Evolutionary conservation across 2,888 invertebrate species (phyloP).

Genomic region (Priocnemis perturbator): DNA sequence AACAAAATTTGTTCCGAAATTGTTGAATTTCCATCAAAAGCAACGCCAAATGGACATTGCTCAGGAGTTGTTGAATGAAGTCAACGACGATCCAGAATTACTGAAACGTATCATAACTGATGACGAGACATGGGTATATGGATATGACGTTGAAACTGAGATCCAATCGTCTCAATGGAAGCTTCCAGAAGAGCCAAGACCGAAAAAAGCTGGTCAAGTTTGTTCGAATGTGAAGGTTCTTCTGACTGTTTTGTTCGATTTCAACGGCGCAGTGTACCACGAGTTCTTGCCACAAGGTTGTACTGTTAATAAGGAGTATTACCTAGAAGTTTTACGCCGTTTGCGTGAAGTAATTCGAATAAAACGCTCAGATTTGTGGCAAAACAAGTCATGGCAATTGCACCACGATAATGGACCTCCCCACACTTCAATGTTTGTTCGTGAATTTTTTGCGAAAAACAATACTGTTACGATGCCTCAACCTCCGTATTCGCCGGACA

Average conservation of each 20-base stretch:
- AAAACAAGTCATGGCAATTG: conserved; percentile 8
- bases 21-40: conserved; percentile 45
- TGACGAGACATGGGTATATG: conserved; percentile 44
- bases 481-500: background rate
- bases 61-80: conserved; percentile 30
- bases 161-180: conserved; percentile 18
- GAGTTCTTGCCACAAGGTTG: conserved; percentile 4
- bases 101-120: conserved; percentile 44
- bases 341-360: conserved; percentile 12
- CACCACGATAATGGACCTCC: conserved; percentile 5
- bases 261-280: conserved; percentile 10
- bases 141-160: conserved; percentile 6
- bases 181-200: conserved; percentile 1
- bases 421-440: background rate
- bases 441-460: background rate
- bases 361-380: conserved; percentile 10
- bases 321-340: conserved; percentile 10
- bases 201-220: conserved; percentile 14
- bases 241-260: conserved; percentile 16
- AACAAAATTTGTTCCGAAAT: conserved; percentile 53
- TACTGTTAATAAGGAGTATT: conserved; percentile 9
- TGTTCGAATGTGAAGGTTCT: conserved; percentile 7
- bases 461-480: background rate
- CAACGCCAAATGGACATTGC: conserved; percentile 45
- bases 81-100: conserved; percentile 37